Evolutionary conservation across 1,140 invertebrate genomes (phyloP).

Genomic region (Hormaphis cornu): DNA sequence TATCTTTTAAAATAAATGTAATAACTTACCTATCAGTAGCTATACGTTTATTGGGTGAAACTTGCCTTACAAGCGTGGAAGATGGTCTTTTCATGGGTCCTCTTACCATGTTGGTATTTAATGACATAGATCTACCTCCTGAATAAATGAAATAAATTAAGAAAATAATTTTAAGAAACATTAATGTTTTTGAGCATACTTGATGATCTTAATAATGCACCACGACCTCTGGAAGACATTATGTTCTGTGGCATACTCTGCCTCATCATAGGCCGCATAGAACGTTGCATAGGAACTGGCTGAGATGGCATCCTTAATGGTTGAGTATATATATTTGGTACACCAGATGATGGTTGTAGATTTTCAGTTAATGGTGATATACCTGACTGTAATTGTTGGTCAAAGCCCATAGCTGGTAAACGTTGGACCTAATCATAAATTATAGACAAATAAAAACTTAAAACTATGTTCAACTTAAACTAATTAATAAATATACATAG

Average conservation of each 20-base stretch:
- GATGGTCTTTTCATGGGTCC: not conserved
- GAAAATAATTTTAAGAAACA: not conserved
- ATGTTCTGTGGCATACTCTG: not conserved
- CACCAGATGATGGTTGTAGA: not conserved
- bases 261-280: slow-evolving; percentile 7
- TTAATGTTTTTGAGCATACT: not conserved
- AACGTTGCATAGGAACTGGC: not conserved
- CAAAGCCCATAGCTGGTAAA: slow-evolving; percentile 40
- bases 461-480: too few relatives aligned
- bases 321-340: slow-evolving; percentile 14
- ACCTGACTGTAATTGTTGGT: slow-evolving; percentile 11
- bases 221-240: not conserved
- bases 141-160: not conserved
- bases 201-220: not conserved
- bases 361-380: not conserved
- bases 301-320: slow-evolving; percentile 5
- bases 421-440: slow-evolving; percentile 40
- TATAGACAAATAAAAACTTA: not conserved
- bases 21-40: not conserved
- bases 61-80: not conserved
- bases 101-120: not conserved
- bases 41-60: not conserved
- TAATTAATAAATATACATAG: too few relatives aligned
- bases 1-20: not conserved
- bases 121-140: not conserved